Conservation (phyloP, 2,113 vertebrate genomes). For the Ondatra zibethicus region DNA sequence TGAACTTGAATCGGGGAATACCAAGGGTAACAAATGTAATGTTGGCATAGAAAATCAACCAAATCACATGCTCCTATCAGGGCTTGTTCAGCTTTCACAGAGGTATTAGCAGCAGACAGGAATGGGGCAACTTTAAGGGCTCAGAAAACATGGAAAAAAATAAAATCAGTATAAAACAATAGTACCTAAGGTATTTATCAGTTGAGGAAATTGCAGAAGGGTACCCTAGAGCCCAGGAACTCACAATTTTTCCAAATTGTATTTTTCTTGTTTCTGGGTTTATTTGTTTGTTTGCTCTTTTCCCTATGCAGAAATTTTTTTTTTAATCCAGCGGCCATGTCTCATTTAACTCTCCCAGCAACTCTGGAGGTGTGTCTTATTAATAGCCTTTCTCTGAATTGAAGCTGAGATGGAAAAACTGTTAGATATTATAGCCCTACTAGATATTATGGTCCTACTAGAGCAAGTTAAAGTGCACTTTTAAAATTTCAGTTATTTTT, state of each 20-base stretch:
- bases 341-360: background rate
- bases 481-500: background rate
- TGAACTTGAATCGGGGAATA: background rate
- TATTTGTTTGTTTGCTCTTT: background rate
- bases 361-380: background rate
- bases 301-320: background rate
- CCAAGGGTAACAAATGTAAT: background rate
- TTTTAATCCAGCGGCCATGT: background rate
- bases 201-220: background rate
- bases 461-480: conserved; percentile 16
- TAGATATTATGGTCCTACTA: background rate
- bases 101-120: background rate
- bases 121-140: background rate
- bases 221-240: background rate
- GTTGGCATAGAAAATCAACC: background rate
- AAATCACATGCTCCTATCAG: background rate
- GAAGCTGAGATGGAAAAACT: background rate
- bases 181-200: background rate
- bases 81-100: background rate
- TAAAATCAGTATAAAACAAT: background rate
- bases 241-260: background rate
- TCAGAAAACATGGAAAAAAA: background rate
- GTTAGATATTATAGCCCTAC: background rate
- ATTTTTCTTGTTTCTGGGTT: background rate
- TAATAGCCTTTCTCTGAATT: background rate